Conservation (phyloP, 2,888 invertebrate species). For the Nymphalis urticae region DNA sequence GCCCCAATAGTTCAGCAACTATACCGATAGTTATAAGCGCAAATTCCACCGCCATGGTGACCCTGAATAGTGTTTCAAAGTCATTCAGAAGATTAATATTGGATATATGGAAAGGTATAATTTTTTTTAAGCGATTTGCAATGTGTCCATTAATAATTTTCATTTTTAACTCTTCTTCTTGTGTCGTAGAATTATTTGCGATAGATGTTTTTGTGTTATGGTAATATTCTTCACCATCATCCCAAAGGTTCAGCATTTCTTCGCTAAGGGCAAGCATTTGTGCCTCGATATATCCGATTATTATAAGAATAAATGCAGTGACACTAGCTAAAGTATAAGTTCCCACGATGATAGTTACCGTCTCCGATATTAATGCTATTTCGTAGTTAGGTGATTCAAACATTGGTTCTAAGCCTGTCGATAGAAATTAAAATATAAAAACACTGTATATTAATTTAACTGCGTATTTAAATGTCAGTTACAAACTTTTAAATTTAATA, state of each 20-base stretch:
- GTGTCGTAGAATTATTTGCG: not conserved
- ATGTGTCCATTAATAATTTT: conserved; percentile 47
- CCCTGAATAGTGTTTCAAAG: conserved; percentile 49
- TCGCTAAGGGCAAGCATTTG: conserved; percentile 56
- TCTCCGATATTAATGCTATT: conserved; percentile 44
- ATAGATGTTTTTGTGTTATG: conserved; percentile 12
- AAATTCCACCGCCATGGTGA: conserved; percentile 54
- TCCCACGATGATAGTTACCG: conserved; percentile 42
- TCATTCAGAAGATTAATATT: conserved; percentile 47
- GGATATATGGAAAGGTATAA: conserved; percentile 49
- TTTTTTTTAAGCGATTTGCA: conserved; percentile 42
- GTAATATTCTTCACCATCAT: conserved; percentile 45
- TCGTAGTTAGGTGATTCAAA: conserved; percentile 58
- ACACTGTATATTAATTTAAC: not conserved
- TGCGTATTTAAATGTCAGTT: no score
- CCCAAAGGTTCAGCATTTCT: conserved; percentile 53
- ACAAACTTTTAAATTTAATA: no score
- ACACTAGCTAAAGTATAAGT: conserved; percentile 50
- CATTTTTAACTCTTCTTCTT: conserved; percentile 20
- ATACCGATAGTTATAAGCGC: conserved; percentile 44
- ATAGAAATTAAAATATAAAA: conserved; percentile 14
- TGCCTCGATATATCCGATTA: conserved; percentile 56
- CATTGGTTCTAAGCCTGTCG: conserved; percentile 57
- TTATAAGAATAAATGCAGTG: conserved; percentile 51
- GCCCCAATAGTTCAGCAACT: conserved; percentile 54